Base-by-base conservation (phyloP, 2,113 vertebrate species). In the Perca fluviatilis region DNA sequence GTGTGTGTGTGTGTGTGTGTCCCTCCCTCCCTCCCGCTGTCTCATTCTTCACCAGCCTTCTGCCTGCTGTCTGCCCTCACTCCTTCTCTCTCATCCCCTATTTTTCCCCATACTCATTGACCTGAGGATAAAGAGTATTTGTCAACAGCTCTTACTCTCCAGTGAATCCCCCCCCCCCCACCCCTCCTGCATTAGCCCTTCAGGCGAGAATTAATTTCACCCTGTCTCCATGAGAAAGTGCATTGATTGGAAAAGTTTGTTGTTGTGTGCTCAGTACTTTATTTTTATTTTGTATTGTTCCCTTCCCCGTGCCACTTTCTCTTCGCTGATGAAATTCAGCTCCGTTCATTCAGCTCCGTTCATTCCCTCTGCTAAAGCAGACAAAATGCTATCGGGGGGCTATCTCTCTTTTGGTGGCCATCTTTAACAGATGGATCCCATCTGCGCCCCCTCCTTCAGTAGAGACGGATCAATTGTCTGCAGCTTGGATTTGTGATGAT, bases 221-320 rank as follows among this genome's bases (percentile, higher is more conserved):
- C 73, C 80, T 2, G 64, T 89, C 86, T 79, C 60, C 74, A 86
- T 83, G 84, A 90, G 77, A 77, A 80, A 84, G 79, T 49, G 54
- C 86, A 87, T 86, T 89, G 86, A 91, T 89, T 89, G 85, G 82
- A 88, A 89, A 90, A 91, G 83, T 89, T 90, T 90, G 74, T 70
- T 86, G 83, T 74, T 79, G 82, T 81, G 82, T 69, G 61, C 80
- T 79, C 47, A 78, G 76, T 80, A 82, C 67, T 79, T 81, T 84
- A 27, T 82, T 61, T 53, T 79, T 78, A 84, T 79, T 54, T 73
- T 80, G 76, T 86, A 83, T 87, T 79, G 63, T 81, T 86, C 61
- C 36, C 50, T 73, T 70, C 71, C 73, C 60, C 49, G 15, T 75
- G 51, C 82, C 61, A 74, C 51, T 80, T 71, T 81, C 78, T 82